Evolutionary conservation across 2,888 invertebrate genomes (phyloP), one percentile per base, ranked within the genome.

Genomic region (Ophion costatus): DNA sequence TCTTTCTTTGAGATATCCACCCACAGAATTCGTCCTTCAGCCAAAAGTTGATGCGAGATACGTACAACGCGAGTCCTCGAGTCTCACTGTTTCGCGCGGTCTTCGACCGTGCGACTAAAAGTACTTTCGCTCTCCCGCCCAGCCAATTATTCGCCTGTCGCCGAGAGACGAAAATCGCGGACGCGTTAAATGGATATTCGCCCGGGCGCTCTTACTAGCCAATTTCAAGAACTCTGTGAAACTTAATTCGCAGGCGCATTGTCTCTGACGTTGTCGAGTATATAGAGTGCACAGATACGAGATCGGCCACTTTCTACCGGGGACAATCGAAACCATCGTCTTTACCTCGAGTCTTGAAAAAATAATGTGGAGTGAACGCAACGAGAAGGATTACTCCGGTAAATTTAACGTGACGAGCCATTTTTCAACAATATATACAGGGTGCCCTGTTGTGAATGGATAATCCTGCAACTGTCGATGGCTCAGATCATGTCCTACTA

Each of bases 151-250:
- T 14, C 51, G 11, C 14, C 51, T 17, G 17, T 14, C 11, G 51
- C 17, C 51, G 51, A 51, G 14, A 14, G 17, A 51, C 14, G 20
- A 64, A 82, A 57, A 42, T 79, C 71, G 61, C 22, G 66, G 70
- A 51, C 66, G 75, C 84, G 75, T 84, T 82, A 82, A 84, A 84
- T 79, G 20, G 78, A 22, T 56, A 14, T n/a, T 69, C 17, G 67
- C 5, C 51, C 29, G 56, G 67, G 24, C 45, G 69, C 69, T 63
- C 64, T 59, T 80, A 20, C 29, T 17, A 33, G 75, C 33, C 42
- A 24, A 80, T 64, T 66, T 75, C 69, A 87, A 61, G 90, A 90
- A 91, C 91, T 88, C 75, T 73, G 85, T 87, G 88, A 88, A 88
- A 90, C 87, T 89, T 89, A 88, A 89, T 89, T 87, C 88, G 42